Base-by-base conservation (phyloP, 2,888 invertebrate genomes). In the Meliscaeva auricollis region DNA sequence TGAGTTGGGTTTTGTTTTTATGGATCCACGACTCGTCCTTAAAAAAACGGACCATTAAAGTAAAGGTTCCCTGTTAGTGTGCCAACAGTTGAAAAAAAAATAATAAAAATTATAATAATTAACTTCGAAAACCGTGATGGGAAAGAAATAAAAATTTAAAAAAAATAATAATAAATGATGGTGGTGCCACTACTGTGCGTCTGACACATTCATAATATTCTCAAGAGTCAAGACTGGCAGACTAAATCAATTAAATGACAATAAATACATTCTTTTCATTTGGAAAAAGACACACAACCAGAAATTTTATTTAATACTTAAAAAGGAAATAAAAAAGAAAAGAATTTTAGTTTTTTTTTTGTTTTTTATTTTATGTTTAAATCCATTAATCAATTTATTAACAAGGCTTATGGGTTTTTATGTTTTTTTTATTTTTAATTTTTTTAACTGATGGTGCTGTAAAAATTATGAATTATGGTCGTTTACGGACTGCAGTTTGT, bases 231-330 rank as follows among this genome's bases (percentile, higher is more conserved):
- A 13, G 38, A 38, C 35, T 35, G 26, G 44, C 73, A 76, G 77
- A 81, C 69, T 62, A 64, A 81, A 85, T 85, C 85, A 76, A 81
- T 77, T 85, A 81, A 77, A 77, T 72, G 85, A 81, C 85, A 85
- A 73, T 85, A 76, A 80, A 85, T 68, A 72, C 48, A 50, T 44
- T 80, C 64, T 46, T 76, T 70, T 50, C n/a, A 1, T 8, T n/a
- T 44, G 62, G 56, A 17, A 50, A 64, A 26, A 46, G 4, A 26
- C 26, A 72, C 64, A 30, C 17, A 9, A 17, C 20, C 32, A 69
- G 69, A 48, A 56, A 46, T 64, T 26, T 26, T 32, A 46, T 30
- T 38, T 35, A 15, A n/a, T 20, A 56, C 35, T 35, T 13, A 70
- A 54, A 58, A 70, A 26, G 11, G 15, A 52, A 73, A n/a, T n/a